Conservation (phyloP, 2,797 vertebrate genomes). For the Buceros bicornis region DNA sequence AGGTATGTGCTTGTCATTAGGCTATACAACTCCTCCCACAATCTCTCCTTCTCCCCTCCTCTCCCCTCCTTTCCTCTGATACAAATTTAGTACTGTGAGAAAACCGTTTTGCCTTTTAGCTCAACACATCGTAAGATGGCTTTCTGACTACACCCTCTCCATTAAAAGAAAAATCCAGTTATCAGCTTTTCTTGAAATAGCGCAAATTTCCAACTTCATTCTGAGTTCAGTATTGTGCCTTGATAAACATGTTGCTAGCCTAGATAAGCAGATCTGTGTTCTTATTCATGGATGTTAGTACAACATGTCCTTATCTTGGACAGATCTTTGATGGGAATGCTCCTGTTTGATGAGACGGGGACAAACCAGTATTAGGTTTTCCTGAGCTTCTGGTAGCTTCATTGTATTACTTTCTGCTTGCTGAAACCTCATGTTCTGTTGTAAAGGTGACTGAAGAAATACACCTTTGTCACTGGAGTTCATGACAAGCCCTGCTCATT, state of each 20-base stretch:
- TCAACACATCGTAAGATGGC: neutral
- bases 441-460: slow-evolving; percentile 43
- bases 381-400: neutral
- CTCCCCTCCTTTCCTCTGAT: neutral
- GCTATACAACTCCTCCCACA: neutral
- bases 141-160: neutral
- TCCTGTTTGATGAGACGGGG: neutral
- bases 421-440: slow-evolving; percentile 7
- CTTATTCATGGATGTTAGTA: neutral
- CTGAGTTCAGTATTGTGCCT: neutral
- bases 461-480: neutral
- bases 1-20: neutral
- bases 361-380: neutral
- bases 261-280: slow-evolving; percentile 44
- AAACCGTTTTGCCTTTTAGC: neutral
- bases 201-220: neutral
- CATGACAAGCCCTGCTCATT: slow-evolving; percentile 4
- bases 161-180: neutral
- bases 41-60: neutral
- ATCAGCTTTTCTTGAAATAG: slow-evolving; percentile 24
- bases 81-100: neutral
- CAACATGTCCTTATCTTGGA: slow-evolving; percentile 39
- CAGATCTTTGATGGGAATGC: slow-evolving; percentile 21
- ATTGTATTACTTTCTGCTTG: neutral
- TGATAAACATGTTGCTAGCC: slow-evolving; percentile 7